Conservation (phyloP, 2,113 vertebrate genomes). For the Micromys minutus region DNA sequence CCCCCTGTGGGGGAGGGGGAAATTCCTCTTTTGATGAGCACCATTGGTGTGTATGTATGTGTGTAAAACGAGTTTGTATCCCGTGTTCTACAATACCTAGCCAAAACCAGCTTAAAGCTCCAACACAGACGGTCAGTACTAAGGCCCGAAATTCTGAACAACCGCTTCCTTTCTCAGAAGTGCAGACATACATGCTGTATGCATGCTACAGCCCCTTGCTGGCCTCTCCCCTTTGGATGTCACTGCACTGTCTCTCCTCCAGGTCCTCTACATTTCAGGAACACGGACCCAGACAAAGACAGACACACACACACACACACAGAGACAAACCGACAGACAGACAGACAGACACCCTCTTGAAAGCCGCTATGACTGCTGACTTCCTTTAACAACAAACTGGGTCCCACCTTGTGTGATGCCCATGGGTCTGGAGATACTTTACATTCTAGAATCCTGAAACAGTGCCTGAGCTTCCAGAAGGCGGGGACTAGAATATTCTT, state of each 20-base stretch:
- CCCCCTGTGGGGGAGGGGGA: too few species aligned
- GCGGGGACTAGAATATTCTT: not conserved
- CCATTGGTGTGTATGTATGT: not conserved
- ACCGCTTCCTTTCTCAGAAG: not conserved
- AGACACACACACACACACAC: not conserved
- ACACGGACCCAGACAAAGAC: not conserved
- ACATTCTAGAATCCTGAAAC: not conserved
- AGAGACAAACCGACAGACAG: not conserved
- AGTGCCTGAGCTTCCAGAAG: not conserved
- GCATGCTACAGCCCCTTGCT: not conserved
- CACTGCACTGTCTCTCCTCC: too few species aligned
- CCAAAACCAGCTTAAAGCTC: not conserved
- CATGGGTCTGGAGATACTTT: fast-evolving
- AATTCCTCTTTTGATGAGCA: fast-evolving
- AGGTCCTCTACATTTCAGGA: not conserved
- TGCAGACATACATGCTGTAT: too few species aligned
- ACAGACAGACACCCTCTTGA: not conserved
- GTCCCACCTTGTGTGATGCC: not conserved
- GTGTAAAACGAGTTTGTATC: too few species aligned
- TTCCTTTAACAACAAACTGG: not conserved
- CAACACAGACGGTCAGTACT: not conserved
- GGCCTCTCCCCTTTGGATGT: not conserved
- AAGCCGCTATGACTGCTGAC: not conserved
- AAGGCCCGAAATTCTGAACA: not conserved
- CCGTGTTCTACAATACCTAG: not conserved